A percentile compares a stretch with the other conserved stretches of the same genome.
These are phyloP conservation scores for Biston stratarius DNA, from an alignment of 2,888 invertebrate species.

Conservation along the genomic window DNA sequence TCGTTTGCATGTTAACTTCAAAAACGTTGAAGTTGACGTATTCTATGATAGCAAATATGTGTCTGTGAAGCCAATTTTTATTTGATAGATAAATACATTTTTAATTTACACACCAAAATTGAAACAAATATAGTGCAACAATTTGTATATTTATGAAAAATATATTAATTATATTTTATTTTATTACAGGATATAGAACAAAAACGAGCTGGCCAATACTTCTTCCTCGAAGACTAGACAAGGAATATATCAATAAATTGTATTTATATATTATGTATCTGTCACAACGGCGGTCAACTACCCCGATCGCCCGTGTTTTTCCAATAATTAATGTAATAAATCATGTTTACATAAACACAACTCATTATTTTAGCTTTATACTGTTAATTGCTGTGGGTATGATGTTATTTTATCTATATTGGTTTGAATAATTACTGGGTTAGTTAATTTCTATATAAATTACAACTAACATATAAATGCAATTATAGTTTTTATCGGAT, in stretches of 20 bases:
- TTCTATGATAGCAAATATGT: too few relatives aligned
- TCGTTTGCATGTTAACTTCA: too few relatives aligned
- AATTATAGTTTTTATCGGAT: slow-evolving; percentile 8
- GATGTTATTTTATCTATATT: slow-evolving; percentile 4
- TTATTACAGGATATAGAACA: slow-evolving; percentile 95
- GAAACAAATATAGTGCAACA: too few relatives aligned
- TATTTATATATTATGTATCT: slow-evolving; percentile 74
- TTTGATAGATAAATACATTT: too few relatives aligned
- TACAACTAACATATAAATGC: slow-evolving; percentile 7
- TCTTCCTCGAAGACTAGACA: slow-evolving; percentile 97
- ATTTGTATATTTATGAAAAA: neutral
- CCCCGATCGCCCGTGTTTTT: slow-evolving; percentile 69
- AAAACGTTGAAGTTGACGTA: too few relatives aligned
- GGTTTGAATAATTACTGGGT: slow-evolving; percentile 1
- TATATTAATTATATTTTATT: slow-evolving; percentile 33
- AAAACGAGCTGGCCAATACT: slow-evolving; percentile 98
- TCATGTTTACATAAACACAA: slow-evolving; percentile 76
- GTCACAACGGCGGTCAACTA: slow-evolving; percentile 66
- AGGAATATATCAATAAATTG: slow-evolving; percentile 49
- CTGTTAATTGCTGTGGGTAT: slow-evolving; percentile 22
- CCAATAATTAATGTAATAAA: slow-evolving; percentile 81
- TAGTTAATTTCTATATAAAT: slow-evolving; percentile 1
- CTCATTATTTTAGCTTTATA: slow-evolving; percentile 49
- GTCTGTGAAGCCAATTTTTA: too few relatives aligned
- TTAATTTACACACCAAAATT: too few relatives aligned